These are phyloP conservation scores for Theonella swinhoei DNA, from an alignment of 37 sponge, comb jelly and placozoan species.

Conservation along the genomic window DNA sequence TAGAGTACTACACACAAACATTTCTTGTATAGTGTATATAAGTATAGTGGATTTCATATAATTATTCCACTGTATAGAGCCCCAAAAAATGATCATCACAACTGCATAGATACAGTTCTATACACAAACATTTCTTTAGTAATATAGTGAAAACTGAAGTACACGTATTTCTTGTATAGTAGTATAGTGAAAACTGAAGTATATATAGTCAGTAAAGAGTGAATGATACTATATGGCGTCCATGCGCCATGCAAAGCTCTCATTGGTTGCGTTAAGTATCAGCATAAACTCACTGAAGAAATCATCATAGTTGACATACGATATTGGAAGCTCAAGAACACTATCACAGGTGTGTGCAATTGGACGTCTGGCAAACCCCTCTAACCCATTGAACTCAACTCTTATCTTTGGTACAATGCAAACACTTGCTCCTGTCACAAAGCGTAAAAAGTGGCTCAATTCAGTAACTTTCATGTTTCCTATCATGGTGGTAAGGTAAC, in stretches of 20 bases:
- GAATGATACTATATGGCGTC: slow-evolving; percentile 13
- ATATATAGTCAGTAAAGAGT: slow-evolving; percentile 1
- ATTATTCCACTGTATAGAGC: too few species aligned
- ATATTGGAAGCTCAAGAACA: slow-evolving; percentile 21
- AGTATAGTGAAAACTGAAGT: too few species aligned
- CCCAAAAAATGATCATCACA: too few species aligned
- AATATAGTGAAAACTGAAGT: too few species aligned
- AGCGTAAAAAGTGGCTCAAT: slow-evolving; percentile 13
- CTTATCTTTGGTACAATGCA: slow-evolving; percentile 4
- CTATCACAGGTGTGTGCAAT: slow-evolving; percentile 23
- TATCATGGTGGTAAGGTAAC: slow-evolving; percentile 8
- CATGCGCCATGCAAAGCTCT: slow-evolving; percentile 29
- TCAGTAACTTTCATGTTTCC: slow-evolving; percentile 18
- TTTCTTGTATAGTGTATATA: not conserved
- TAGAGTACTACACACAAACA: too few species aligned
- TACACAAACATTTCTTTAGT: not conserved
- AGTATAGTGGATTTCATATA: not conserved
- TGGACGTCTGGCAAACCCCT: slow-evolving; percentile 15
- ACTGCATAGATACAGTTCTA: too few species aligned
- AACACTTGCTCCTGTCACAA: slow-evolving; percentile 31
- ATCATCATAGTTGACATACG: slow-evolving; percentile 27
- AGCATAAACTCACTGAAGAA: slow-evolving; percentile 14
- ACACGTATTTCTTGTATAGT: not conserved
- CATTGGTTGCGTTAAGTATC: not conserved
- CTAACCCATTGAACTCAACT: slow-evolving; percentile 11